phyloP scores from a whole-genome alignment of 2,113 vertebrate genomes.

The Psilopogon haemacephalus region DNA sequence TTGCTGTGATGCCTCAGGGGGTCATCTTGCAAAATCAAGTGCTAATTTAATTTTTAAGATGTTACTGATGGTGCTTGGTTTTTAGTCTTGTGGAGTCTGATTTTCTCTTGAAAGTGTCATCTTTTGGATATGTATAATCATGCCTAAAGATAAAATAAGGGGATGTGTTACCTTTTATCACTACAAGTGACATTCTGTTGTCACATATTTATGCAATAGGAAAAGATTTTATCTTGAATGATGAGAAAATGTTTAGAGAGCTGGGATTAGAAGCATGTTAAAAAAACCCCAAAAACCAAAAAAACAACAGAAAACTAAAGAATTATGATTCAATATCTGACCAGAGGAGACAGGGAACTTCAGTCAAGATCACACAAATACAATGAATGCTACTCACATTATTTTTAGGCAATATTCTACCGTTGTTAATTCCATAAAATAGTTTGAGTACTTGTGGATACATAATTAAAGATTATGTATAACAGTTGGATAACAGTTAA shows the following conservation, averaged over 20 bases:
- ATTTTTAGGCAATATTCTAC: not conserved
- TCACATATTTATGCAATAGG: not conserved
- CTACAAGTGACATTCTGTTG: not conserved
- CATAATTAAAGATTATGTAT: not conserved
- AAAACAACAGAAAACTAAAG: too few relatives aligned
- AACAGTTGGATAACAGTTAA: not conserved
- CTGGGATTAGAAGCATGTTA: not conserved
- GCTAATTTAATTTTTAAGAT: slow-evolving; percentile 41
- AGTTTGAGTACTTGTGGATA: not conserved
- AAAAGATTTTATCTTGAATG: not conserved
- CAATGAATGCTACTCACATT: not conserved
- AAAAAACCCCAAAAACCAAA: not conserved
- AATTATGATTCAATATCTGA: not conserved
- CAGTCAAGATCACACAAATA: not conserved
- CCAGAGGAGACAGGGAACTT: not conserved
- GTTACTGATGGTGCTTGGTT: not conserved
- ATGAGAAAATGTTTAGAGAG: not conserved
- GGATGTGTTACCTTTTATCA: not conserved
- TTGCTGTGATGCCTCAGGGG: not conserved
- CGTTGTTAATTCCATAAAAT: not conserved
- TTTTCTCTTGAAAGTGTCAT: not conserved
- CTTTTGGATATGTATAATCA: not conserved
- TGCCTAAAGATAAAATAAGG: not conserved
- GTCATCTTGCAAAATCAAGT: slow-evolving; percentile 7
- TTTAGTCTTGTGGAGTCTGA: not conserved